Evolutionary conservation across 2,113 vertebrate genomes (phyloP).

Genomic region (Xenopus laevis): DNA sequence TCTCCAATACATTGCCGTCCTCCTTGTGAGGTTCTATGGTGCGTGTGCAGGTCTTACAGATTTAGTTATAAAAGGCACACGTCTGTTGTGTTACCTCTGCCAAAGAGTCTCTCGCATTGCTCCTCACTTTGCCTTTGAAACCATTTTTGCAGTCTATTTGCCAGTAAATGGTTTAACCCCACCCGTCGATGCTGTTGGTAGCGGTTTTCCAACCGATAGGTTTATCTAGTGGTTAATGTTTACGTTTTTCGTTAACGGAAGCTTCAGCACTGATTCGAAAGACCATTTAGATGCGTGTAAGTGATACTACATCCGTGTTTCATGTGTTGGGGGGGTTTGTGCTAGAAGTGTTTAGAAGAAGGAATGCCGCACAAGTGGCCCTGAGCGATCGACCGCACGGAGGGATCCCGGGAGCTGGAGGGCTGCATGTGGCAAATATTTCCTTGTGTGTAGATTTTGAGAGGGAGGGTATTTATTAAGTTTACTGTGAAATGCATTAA

Average conservation of each 20-base stretch:
- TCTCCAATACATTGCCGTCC: constrained; percentile 14
- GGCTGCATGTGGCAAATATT: no score
- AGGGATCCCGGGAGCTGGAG: no score
- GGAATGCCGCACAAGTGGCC: not conserved
- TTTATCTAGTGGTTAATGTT: not conserved
- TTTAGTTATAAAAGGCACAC: constrained; percentile 5
- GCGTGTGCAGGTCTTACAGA: not conserved
- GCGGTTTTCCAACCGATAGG: not conserved
- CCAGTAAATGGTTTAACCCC: not conserved
- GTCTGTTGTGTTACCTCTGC: constrained; percentile 29
- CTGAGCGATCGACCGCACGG: no score
- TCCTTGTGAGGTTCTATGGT: not conserved
- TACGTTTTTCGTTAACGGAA: not conserved
- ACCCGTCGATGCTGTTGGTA: not conserved
- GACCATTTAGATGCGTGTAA: no score
- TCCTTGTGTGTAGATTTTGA: constrained; percentile 15
- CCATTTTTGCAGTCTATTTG: not conserved
- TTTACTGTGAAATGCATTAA: constrained; percentile 71
- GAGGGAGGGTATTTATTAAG: constrained; percentile 68
- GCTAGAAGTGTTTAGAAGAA: constrained; percentile 52
- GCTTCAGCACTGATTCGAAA: not conserved
- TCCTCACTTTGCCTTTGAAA: constrained; percentile 1
- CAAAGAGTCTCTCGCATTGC: constrained; percentile 32
- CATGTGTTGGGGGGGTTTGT: constrained; percentile 28
- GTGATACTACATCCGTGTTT: not conserved